Evolutionary conservation across 2,113 vertebrate species (phyloP).

Genomic region (Mixornis gularis): DNA sequence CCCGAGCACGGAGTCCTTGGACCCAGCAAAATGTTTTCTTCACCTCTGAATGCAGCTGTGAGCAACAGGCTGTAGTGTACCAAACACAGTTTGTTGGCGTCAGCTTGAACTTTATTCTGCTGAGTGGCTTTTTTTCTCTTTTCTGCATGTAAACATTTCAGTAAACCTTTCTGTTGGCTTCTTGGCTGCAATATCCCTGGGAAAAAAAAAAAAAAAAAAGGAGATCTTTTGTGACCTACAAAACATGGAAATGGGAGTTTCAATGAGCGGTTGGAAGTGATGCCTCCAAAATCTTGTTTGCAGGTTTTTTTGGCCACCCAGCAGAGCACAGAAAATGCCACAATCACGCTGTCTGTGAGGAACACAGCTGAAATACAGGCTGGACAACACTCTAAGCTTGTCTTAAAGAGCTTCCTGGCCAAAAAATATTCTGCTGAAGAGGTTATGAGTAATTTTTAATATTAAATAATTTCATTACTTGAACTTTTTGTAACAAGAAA

Average conservation of each 20-base stretch:
- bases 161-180: background rate
- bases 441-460: background rate
- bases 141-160: background rate
- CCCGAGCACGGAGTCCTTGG: background rate
- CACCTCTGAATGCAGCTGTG: background rate
- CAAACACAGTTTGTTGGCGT: background rate
- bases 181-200: background rate
- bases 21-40: background rate
- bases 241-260: background rate
- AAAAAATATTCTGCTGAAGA: background rate
- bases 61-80: background rate
- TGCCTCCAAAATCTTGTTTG: background rate
- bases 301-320: background rate
- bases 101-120: background rate
- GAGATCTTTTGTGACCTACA: background rate
- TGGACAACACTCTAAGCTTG: background rate
- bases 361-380: background rate
- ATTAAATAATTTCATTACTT: background rate
- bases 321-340: background rate
- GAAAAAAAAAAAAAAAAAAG: background rate
- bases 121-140: background rate
- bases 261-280: rapidly evolving
- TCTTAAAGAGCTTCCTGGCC: background rate
- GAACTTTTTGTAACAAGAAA: background rate
- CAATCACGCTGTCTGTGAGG: background rate